Base-by-base conservation (phyloP, 2,113 vertebrate genomes). In the Tragelaphus buxtoni region DNA sequence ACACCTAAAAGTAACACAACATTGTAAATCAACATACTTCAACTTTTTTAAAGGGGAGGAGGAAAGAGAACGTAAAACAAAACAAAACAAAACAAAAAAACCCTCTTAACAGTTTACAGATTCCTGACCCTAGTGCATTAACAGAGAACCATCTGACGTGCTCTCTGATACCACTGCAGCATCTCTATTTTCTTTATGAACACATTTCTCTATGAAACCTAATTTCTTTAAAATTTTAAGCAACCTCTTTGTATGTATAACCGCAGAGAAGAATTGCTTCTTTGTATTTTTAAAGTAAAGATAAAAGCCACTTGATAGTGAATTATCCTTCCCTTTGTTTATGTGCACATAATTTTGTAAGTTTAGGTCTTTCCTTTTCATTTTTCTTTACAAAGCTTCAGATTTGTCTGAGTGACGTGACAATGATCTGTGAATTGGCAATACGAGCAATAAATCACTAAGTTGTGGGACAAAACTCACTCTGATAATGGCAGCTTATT, bases 401-500 rank as follows among this genome's bases (percentile, higher is more conserved):
- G 42, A 91, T 91, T 95, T 88, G 47, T 96, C 79, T 96, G 79
- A 83, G 95, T 93, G 83, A 96, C 5, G 2, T 60, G 74, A 96
- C 95, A 91, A 77, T 95, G 47, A 97, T 96, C 74, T 96, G 72
- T 65, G 91, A 95, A 93, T 97, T 81, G 87, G 79, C 79, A 91
- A 76, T 65, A 53, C 13, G 65, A 84, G 90, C 90, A 84, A 96
- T 96, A 97, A 97, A 97, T 92, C 87, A 97, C 55, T 42, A 88
- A 97, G 28, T 97, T 95, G 42, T 24, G 26, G 83, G 93, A 95
- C 53, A 93, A 91, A 96, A 91, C 47, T 92, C 45, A 56, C 94
- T 96, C 80, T 90, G 61, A 95, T 97, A 86, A 95, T 94, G 47
- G 89, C 42, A 90, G 61, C 91, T 94, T 93, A 92, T 88, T 79